phyloP scores from a whole-genome alignment of 2,888 invertebrate genomes.

The Resseliella maxima region DNA sequence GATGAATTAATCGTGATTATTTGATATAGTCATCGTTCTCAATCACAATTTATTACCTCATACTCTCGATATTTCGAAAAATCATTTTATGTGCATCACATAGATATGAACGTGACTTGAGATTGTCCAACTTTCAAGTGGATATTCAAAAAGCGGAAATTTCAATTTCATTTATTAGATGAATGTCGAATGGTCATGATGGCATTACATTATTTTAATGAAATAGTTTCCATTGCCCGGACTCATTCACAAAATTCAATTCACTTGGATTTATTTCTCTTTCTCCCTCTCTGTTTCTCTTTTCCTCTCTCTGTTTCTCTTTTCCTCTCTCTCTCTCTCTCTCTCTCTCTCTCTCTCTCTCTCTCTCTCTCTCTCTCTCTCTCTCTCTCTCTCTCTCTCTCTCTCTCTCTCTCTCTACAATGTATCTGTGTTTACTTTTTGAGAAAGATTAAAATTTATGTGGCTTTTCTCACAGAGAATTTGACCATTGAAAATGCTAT shows the following conservation, averaged over 20 bases:
- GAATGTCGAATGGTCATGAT: background rate
- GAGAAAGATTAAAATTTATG: background rate
- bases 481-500: constrained; percentile 50
- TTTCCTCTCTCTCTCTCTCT: no score
- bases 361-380: no score
- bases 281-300: no score
- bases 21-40: constrained; percentile 19
- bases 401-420: no score
- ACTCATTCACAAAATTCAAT: no score
- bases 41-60: no score
- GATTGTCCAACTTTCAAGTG: background rate
- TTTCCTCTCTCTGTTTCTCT: no score
- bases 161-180: background rate
- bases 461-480: constrained; percentile 12
- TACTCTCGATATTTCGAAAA: no score
- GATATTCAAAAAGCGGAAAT: background rate
- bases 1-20: constrained; percentile 51
- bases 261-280: no score
- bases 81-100: background rate
- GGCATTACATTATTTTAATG: background rate
- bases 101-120: background rate
- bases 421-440: background rate
- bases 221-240: background rate
- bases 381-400: no score
- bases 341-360: no score